Conservation (phyloP, 2,113 vertebrate species). For the Gobiocypris rarus region DNA sequence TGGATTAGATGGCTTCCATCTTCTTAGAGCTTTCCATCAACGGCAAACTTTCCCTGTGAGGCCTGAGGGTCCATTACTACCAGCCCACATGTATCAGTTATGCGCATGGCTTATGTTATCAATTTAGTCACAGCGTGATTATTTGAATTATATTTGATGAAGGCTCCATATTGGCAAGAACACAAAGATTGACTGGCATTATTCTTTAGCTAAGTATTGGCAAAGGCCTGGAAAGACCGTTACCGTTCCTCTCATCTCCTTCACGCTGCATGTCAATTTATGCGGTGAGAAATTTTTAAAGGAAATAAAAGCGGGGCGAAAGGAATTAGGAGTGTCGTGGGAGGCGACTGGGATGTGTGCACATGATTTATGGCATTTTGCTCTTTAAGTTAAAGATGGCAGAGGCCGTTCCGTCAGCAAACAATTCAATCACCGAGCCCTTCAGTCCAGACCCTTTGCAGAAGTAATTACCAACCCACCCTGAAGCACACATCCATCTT, state of each 20-base stretch:
- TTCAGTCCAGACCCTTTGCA: conserved; percentile 40
- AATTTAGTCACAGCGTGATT: conserved; percentile 58
- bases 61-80: conserved; percentile 16
- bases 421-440: conserved; percentile 67
- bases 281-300: not conserved
- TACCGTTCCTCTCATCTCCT: not conserved
- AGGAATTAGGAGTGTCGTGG: conserved; percentile 3
- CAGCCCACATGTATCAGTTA: conserved; percentile 50
- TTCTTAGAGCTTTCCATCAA: conserved; percentile 10
- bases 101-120: conserved; percentile 47
- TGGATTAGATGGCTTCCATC: not conserved
- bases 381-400: conserved; percentile 65
- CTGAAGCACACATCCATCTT: conserved; percentile 63
- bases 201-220: conserved; percentile 35
- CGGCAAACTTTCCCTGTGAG: not conserved
- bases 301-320: not conserved
- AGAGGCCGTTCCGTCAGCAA: conserved; percentile 63
- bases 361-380: conserved; percentile 64
- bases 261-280: not conserved
- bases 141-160: conserved; percentile 43
- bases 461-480: conserved; percentile 67
- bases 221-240: not conserved
- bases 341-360: not conserved
- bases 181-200: not conserved
- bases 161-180: conserved; percentile 47